Base-by-base conservation (phyloP, 2,797 vertebrate species). In the Gastrophryne carolinensis region DNA sequence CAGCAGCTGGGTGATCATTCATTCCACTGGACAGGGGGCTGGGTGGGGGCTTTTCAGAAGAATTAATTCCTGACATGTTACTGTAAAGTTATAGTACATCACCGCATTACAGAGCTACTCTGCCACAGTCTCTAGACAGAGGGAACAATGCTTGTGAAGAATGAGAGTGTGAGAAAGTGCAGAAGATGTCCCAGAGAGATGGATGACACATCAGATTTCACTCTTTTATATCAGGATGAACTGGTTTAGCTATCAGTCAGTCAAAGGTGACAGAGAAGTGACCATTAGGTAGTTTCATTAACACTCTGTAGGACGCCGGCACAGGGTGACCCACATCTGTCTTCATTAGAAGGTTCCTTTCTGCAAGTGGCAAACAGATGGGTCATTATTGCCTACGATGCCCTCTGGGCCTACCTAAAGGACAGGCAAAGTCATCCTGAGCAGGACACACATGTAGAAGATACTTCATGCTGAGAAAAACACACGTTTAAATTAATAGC, bases 341-440 rank as follows among this genome's bases (percentile, higher is more conserved):
- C 96, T 98, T 97, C 95, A 97, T 98, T 98, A 97, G 92, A 94
- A 91, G 90, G 91, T 90, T 92, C 80, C 83, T 86, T 75, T 87
- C 90, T 92, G 87, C 86, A 89, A 88, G 90, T 83, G 89, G 86
- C 73, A 91, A 96, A 92, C 96, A 98, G 95, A 98, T 98, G 95
- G 91, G 93, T 91, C 93, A 89, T 96, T 95, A 97, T 86, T 86
- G 87, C 83, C 81, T 86, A 85, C 84, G 78, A 53, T 86, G 85
- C 89, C 88, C 90, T 90, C 83, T 80, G 91, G 91, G 90, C 84
- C 83, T 91, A 92, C 90, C 93, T 96, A 90, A 91, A 96, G 94
- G 94, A 94, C 91, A 75, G 80, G 56, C 85, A 87, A 90, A 88
- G 88, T 89, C 86, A 26, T 83, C 67, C 0, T 24, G 21, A 64